phyloP scores from a whole-genome alignment of 2,113 vertebrate species.

The Eptesicus fuscus region DNA sequence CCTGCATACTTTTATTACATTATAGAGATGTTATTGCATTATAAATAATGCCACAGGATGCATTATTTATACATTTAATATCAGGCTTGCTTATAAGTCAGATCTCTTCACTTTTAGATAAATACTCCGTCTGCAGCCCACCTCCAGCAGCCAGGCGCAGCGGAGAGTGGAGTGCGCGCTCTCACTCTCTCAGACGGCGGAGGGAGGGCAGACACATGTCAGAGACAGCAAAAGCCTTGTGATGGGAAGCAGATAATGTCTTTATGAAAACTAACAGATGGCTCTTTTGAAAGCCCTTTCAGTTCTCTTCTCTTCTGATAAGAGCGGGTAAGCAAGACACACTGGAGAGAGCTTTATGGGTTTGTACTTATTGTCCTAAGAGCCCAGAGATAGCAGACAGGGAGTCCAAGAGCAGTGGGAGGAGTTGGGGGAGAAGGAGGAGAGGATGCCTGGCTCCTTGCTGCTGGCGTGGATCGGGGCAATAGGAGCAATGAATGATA shows the following conservation, averaged over 20 bases:
- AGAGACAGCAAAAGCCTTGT: slow-evolving; percentile 54
- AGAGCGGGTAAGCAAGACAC: slow-evolving; percentile 41
- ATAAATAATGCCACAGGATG: slow-evolving; percentile 84
- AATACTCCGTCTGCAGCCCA: slow-evolving; percentile 68
- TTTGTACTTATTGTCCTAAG: slow-evolving; percentile 53
- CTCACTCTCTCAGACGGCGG: slow-evolving; percentile 12
- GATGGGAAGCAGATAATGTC: slow-evolving; percentile 75
- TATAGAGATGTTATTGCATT: slow-evolving; percentile 81
- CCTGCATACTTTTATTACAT: slow-evolving; percentile 78
- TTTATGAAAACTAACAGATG: slow-evolving; percentile 75
- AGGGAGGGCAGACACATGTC: slow-evolving; percentile 60
- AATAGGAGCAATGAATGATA: not conserved
- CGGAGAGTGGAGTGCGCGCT: not conserved
- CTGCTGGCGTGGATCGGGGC: rapidly evolving
- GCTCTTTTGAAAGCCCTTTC: slow-evolving; percentile 70
- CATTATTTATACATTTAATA: slow-evolving; percentile 88
- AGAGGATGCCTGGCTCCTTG: not conserved
- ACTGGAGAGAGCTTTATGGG: slow-evolving; percentile 56
- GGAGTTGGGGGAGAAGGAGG: not conserved
- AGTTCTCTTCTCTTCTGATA: slow-evolving; percentile 60
- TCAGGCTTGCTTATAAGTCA: slow-evolving; percentile 81
- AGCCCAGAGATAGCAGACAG: slow-evolving; percentile 22
- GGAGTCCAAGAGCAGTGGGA: not conserved
- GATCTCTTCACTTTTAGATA: slow-evolving; percentile 77
- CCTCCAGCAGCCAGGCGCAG: slow-evolving; percentile 44